Evolutionary conservation across 2,888 invertebrate genomes (phyloP).

Genomic region (Coecobrya sp.): DNA sequence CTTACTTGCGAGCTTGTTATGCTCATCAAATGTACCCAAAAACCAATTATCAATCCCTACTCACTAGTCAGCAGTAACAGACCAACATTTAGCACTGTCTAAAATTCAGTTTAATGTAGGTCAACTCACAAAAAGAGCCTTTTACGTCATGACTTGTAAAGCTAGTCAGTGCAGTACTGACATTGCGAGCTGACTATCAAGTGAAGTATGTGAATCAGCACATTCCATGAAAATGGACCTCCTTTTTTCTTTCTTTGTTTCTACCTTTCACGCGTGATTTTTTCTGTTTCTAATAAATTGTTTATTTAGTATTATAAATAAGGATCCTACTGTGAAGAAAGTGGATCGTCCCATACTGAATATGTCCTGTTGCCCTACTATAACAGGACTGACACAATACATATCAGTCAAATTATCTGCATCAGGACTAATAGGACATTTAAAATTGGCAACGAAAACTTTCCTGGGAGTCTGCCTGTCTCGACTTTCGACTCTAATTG

Average conservation of each 20-base stretch:
- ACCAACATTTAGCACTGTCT: constrained; percentile 27
- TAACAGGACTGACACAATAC: constrained; percentile 3
- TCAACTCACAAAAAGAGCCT: constrained; percentile 7
- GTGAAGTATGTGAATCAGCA: constrained; percentile 66
- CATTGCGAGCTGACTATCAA: neutral
- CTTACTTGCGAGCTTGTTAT: neutral
- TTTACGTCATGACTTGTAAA: constrained; percentile 40
- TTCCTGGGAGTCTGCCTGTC: neutral
- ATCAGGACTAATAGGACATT: neutral
- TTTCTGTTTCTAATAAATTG: constrained; percentile 30
- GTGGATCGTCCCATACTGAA: neutral
- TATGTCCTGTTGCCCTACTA: constrained; percentile 36
- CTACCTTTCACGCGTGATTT: constrained; percentile 47
- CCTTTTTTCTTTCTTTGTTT: constrained; percentile 36
- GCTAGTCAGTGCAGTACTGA: constrained; percentile 37
- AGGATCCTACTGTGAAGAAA: constrained; percentile 25
- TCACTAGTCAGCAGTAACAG: neutral
- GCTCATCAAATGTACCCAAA: constrained; percentile 31
- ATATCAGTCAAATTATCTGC: neutral
- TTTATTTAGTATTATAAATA: constrained; percentile 12
- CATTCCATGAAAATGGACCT: constrained; percentile 65
- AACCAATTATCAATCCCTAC: constrained; percentile 6
- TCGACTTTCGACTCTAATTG: neutral
- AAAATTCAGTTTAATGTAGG: constrained; percentile 40
- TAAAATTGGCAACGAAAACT: neutral